Evolutionary conservation across 2,888 invertebrate genomes (phyloP), one percentile per base, ranked within the genome.

Genomic region (Tachina lurida): DNA sequence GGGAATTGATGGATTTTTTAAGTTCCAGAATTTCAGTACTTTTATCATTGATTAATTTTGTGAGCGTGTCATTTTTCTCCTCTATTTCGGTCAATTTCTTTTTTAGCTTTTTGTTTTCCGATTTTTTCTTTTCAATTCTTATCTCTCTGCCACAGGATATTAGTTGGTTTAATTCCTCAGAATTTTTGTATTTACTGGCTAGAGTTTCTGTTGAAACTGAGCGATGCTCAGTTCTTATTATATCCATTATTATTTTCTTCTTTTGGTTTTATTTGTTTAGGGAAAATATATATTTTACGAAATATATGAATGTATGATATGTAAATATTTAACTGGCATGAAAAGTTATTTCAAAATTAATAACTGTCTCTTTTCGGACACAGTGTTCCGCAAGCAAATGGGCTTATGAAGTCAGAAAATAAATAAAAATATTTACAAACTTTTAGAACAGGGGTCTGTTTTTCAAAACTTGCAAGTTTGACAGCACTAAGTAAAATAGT

Each of bases 1-100:
- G 87, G 0, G 90, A 89, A 7, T 89, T 87, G 0, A 92, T 89
- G 0, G 92, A 92, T 47, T 89, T 90, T 65, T 91, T 91, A 0
- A 93, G 87, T 1, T 90, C 90, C 0, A 71, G 70, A 19, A 92
- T 91, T 87, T 93, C 92, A 10, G 79, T 75, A 65, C 92, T 91
- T 75, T 92, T 92, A 10, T 89, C 88, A 1, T 70, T 77, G 0
- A 92, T 90, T 9, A 89, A n/a, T 67, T 90, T 88, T 22, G 90
- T 86, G 13, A 92, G 84, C 0, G 89, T 78, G 58, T 89, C 88
- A 56, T 92, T 91, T 65, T 90, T 88, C 58, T 89, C 86, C 60
- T 90, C 90, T 10, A 89, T 87, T 31, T 89, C 88, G 10, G 76
- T 75, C 12, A 92, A 87, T 70, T 90, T 91, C 70, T 89, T 90